Percentiles rank a stretch among this genome's conserved stretches.
Conservation (phyloP, 2,888 invertebrate genomes). For the Galerucella nymphaeae region DNA sequence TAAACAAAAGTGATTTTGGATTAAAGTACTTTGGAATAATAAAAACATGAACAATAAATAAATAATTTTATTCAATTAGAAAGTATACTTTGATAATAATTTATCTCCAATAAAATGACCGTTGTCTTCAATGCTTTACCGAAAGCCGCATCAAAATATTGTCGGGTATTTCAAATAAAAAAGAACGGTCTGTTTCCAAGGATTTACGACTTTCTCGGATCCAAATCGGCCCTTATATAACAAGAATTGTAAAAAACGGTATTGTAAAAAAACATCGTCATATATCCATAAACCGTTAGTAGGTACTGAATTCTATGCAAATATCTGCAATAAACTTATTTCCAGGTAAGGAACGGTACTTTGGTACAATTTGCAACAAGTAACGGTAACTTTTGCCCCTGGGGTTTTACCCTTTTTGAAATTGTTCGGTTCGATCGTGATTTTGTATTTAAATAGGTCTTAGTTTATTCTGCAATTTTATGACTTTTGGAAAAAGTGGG, state of each 20-base stretch:
- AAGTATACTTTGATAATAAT: too few species aligned
- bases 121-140: not conserved
- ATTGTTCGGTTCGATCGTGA: not conserved
- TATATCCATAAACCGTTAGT: constrained; percentile 39
- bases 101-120: too few species aligned
- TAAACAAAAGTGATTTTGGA: too few species aligned
- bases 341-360: constrained; percentile 37
- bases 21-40: too few species aligned
- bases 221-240: constrained; percentile 4
- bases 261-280: constrained; percentile 33
- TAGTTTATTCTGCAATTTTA: not conserved
- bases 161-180: not conserved
- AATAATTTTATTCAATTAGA: not conserved
- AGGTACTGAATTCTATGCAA: constrained; percentile 27
- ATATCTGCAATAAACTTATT: constrained; percentile 22
- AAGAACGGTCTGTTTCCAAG: not conserved
- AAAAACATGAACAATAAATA: not conserved
- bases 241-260: constrained; percentile 16
- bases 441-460: not conserved
- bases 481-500: not conserved
- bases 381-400: constrained; percentile 27
- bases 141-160: not conserved
- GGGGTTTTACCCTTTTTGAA: constrained; percentile 13
- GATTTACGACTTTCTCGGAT: constrained; percentile 9
- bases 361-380: constrained; percentile 27